A percentile compares a stretch with the other conserved stretches of the same genome.
Conservation (phyloP, 2,797 vertebrate species). For the Myotis planiceps region DNA sequence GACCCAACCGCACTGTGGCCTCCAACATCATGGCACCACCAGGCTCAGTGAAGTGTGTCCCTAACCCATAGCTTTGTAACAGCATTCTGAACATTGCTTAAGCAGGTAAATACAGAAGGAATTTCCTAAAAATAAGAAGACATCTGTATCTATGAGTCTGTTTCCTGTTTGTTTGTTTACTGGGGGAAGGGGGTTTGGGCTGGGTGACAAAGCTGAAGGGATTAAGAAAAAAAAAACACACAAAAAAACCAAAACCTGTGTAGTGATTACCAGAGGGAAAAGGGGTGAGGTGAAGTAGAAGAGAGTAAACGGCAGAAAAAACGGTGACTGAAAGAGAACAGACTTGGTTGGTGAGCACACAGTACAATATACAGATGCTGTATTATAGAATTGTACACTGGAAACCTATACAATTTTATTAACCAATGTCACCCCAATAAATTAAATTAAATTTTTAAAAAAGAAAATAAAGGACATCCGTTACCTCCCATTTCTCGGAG, state of each 20-base stretch:
- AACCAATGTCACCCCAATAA: neutral
- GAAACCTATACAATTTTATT: neutral
- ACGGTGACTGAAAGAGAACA: neutral
- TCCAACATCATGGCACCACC: neutral
- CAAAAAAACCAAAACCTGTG: neutral
- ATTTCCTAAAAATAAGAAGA: constrained; percentile 55
- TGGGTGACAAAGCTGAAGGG: neutral
- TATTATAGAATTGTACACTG: too few relatives aligned
- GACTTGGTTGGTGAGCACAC: neutral
- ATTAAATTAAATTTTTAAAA: neutral
- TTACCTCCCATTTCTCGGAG: neutral
- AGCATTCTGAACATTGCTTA: constrained; percentile 55
- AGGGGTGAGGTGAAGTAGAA: neutral
- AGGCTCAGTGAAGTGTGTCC: constrained; percentile 67
- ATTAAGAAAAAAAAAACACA: neutral
- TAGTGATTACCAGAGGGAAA: neutral
- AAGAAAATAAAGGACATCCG: neutral
- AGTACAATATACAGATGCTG: neutral
- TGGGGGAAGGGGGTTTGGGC: neutral
- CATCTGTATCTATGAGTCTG: neutral
- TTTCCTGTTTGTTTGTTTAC: neutral
- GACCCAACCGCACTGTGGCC: constrained; percentile 56
- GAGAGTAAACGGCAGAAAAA: accelerated
- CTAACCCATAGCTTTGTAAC: constrained; percentile 50
- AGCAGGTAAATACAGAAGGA: constrained; percentile 60